These are phyloP conservation scores for Tromatobia lineatoria DNA, from an alignment of 2,888 invertebrate genomes.

Conservation along the genomic window DNA sequence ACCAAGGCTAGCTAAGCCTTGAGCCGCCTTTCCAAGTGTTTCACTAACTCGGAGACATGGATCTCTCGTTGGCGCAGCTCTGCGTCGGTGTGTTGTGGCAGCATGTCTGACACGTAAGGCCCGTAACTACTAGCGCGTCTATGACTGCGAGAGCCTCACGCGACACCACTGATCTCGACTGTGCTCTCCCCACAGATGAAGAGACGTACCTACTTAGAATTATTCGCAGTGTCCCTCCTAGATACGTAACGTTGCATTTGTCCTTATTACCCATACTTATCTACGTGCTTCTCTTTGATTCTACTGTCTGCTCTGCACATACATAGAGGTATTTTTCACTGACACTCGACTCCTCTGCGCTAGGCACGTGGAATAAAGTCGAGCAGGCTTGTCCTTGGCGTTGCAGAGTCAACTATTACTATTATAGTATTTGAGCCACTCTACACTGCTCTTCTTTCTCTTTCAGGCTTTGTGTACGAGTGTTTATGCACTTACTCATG, in stretches of 20 bases:
- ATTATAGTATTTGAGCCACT: conserved; percentile 17
- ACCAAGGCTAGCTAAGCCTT: conserved; percentile 85
- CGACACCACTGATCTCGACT: conserved; percentile 28
- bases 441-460: conserved; percentile 21
- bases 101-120: conserved; percentile 66
- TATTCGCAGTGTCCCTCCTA: conserved; percentile 52
- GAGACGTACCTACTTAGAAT: conserved; percentile 60
- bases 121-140: conserved; percentile 66
- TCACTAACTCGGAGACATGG: conserved; percentile 63
- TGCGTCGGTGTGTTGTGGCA: conserved; percentile 64
- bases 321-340: conserved; percentile 15
- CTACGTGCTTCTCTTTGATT: background rate
- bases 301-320: background rate
- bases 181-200: conserved; percentile 52
- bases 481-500: conserved; percentile 22
- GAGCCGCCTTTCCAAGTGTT: conserved; percentile 85
- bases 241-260: conserved; percentile 67
- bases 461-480: conserved; percentile 15
- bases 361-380: conserved; percentile 24
- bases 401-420: conserved; percentile 38
- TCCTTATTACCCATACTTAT: conserved; percentile 71
- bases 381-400: conserved; percentile 56
- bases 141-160: conserved; percentile 34
- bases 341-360: conserved; percentile 15
- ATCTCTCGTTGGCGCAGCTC: conserved; percentile 63